A percentile compares a stretch with the other conserved stretches of the same genome.
Conservation (phyloP, 2,797 vertebrate genomes). For the Caiman crocodilus region DNA sequence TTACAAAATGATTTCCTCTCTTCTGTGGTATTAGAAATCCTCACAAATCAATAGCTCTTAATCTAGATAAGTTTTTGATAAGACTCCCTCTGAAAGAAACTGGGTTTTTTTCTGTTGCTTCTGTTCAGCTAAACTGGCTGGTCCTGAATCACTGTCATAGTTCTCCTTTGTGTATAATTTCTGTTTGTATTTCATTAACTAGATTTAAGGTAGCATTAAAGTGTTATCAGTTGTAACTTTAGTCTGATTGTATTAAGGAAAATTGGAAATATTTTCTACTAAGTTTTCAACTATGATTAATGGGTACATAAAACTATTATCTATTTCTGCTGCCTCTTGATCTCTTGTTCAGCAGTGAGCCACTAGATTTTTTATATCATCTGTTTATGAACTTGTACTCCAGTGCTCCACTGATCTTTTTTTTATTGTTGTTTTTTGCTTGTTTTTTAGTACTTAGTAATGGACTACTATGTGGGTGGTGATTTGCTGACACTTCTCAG, state of each 20-base stretch:
- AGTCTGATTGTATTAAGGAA: background rate
- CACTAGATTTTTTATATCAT: background rate
- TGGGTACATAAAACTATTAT: background rate
- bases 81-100: background rate
- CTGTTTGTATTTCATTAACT: background rate
- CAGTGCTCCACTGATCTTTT: background rate
- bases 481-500: slow-evolving; percentile 97
- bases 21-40: background rate
- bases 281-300: background rate
- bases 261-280: background rate
- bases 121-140: background rate
- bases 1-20: too few relatives aligned
- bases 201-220: background rate
- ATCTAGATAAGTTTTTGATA: too few relatives aligned
- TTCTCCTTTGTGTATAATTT: background rate
- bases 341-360: accelerated
- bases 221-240: background rate
- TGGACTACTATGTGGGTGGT: slow-evolving; percentile 99
- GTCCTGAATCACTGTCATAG: background rate
- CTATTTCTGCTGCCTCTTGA: background rate
- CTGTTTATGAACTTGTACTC: background rate
- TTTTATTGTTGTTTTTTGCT: background rate
- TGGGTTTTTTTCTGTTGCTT: background rate
- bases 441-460: slow-evolving; percentile 90
- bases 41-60: too few relatives aligned